Evolutionary conservation across 2,888 invertebrate genomes (phyloP).

Genomic region (Nysson spinosus): DNA sequence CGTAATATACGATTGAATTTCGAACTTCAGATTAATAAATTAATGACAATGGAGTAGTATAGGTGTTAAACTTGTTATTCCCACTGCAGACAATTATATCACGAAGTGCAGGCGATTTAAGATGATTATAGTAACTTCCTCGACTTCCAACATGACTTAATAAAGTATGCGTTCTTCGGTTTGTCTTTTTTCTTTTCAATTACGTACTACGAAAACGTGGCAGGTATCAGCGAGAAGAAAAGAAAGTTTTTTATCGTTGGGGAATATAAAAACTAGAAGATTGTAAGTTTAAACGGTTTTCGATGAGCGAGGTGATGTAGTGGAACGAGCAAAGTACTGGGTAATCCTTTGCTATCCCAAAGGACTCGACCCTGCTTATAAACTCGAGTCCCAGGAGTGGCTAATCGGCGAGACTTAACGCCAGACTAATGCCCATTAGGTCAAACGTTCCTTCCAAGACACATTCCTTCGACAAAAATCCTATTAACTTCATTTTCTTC

Average conservation of each 20-base stretch:
- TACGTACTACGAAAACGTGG: background rate
- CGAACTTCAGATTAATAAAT: too few species aligned
- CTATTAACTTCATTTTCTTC: background rate
- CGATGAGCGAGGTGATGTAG: conserved; percentile 29
- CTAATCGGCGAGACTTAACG: conserved; percentile 54
- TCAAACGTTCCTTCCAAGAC: conserved; percentile 9
- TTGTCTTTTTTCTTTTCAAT: too few species aligned
- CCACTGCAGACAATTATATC: too few species aligned
- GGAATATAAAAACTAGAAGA: conserved; percentile 4
- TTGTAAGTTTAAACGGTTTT: conserved; percentile 33
- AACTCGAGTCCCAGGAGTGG: conserved; percentile 37
- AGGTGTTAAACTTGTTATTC: too few species aligned
- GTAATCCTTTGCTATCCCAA: conserved; percentile 46
- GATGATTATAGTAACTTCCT: too few species aligned
- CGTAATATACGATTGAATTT: too few species aligned
- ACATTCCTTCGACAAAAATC: background rate
- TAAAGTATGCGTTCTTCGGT: too few species aligned
- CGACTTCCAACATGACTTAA: too few species aligned
- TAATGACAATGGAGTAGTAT: too few species aligned
- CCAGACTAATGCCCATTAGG: conserved; percentile 44
- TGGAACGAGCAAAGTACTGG: conserved; percentile 37
- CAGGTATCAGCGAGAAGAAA: background rate
- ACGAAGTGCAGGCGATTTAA: too few species aligned
- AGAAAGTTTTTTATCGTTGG: background rate
- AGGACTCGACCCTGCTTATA: conserved; percentile 43